phyloP scores from a whole-genome alignment of 2,113 vertebrate species.

The Patagioenas fasciata region DNA sequence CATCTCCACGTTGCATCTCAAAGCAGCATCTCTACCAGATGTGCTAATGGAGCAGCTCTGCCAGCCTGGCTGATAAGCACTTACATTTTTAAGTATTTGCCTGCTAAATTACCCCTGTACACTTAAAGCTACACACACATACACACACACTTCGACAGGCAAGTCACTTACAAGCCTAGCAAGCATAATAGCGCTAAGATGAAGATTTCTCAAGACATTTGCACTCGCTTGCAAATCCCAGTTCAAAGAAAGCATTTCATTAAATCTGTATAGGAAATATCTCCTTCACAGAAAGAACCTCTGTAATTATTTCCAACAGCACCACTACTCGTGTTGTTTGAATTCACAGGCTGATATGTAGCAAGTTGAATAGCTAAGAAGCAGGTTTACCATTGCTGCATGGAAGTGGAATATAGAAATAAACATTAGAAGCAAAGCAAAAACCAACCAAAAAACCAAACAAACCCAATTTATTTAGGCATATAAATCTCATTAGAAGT shows the following conservation, averaged over 20 bases:
- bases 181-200: neutral
- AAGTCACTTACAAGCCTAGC: neutral
- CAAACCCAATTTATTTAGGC: neutral
- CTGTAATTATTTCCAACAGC: neutral
- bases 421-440: neutral
- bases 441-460: too few relatives aligned
- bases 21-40: constrained; percentile 63
- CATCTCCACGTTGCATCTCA: constrained; percentile 45
- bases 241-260: constrained; percentile 3
- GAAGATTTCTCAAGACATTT: neutral
- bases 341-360: neutral
- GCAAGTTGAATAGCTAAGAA: neutral
- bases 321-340: neutral
- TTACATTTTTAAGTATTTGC: constrained; percentile 41
- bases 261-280: neutral
- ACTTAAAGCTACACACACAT: neutral
- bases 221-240: neutral
- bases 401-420: neutral
- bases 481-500: neutral
- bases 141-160: neutral
- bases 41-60: constrained; percentile 55
- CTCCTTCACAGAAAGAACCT: neutral
- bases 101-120: neutral
- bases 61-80: constrained; percentile 5
- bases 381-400: neutral